Percentiles rank a stretch among this genome's conserved stretches.
Conservation (phyloP, 2,888 invertebrate species). For the Pristionchus arcanus region DNA sequence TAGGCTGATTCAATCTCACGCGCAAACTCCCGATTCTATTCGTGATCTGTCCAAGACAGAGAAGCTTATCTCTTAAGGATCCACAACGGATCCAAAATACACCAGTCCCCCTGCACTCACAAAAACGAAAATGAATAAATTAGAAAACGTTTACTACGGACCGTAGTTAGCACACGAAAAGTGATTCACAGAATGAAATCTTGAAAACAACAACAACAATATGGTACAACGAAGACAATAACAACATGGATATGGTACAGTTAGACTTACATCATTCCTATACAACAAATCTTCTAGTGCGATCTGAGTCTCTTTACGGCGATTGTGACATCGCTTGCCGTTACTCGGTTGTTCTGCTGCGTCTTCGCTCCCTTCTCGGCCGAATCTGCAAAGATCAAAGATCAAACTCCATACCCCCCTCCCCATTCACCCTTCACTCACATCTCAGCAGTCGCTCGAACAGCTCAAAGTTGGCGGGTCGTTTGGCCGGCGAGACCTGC, state of each 20-base stretch:
- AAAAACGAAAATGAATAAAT: background rate
- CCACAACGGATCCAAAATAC: background rate
- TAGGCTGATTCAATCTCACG: background rate
- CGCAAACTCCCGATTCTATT: background rate
- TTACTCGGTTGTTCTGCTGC: slow-evolving; percentile 1
- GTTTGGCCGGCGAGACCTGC: background rate
- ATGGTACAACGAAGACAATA: slow-evolving; percentile 18
- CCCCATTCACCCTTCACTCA: background rate
- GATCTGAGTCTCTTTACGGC: slow-evolving; percentile 43
- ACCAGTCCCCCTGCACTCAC: background rate
- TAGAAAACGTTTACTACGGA: slow-evolving; percentile 17
- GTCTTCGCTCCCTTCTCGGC: slow-evolving; percentile 19
- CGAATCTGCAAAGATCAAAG: slow-evolving; percentile 25
- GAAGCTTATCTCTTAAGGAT: background rate
- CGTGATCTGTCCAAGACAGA: background rate
- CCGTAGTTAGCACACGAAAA: background rate
- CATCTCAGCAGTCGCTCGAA: slow-evolving; percentile 42
- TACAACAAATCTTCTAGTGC: slow-evolving; percentile 7
- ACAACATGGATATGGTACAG: slow-evolving; percentile 24
- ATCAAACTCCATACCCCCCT: background rate
- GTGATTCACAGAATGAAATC: background rate
- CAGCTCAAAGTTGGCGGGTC: slow-evolving; percentile 21
- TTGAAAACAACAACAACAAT: background rate
- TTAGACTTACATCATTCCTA: slow-evolving; percentile 6
- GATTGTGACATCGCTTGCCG: background rate